Evolutionary conservation across 2,113 vertebrate species (phyloP), one percentile per base, ranked within the genome.

Genomic region (Suncus etruscus): DNA sequence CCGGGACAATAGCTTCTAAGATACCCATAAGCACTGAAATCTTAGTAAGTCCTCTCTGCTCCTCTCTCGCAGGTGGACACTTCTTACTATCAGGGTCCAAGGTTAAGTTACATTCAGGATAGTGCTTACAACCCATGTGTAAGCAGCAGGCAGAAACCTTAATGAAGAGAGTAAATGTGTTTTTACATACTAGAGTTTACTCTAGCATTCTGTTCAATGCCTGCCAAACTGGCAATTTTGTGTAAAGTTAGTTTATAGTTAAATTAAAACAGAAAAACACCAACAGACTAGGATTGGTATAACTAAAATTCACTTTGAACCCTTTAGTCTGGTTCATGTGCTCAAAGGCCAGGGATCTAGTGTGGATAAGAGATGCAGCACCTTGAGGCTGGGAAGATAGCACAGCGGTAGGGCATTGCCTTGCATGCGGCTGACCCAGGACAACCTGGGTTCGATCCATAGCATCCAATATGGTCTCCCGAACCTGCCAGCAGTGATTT

Each of bases 141-240:
- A 2, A 6, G 68, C 5, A 18, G 45, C 63, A 79, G 45, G 18
- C 15, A 54, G 29, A 22, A 58, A 83, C 87, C 29, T 45, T 58
- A 25, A 86, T 29, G 39, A 15, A 82, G 74, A 83, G 82, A 84
- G 48, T 39, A 39, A 39, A 39, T 39, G 39, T 39, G 39, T 15
- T 70, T 93, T 78, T 79, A 50, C 68, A 51, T 91, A 92, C 58
- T 32, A 50, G 79, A 80, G 39, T 39, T 89, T 27, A 20, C 66
- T 69, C 61, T 75, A 47, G 65, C 54, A 39, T 58, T 83, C 54
- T 39, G 39, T 32, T 63, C 39, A 88, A 51, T n/a, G 16, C 27
- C 50, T 81, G 48, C 29, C n/a, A 5, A n/a, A 81, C 15, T 15
- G 16, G 32, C 6, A 91, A 69, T 6, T 6, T 1, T 47, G 12